phyloP scores from a whole-genome alignment of 2,888 invertebrate genomes.

The Xylota segnis region DNA sequence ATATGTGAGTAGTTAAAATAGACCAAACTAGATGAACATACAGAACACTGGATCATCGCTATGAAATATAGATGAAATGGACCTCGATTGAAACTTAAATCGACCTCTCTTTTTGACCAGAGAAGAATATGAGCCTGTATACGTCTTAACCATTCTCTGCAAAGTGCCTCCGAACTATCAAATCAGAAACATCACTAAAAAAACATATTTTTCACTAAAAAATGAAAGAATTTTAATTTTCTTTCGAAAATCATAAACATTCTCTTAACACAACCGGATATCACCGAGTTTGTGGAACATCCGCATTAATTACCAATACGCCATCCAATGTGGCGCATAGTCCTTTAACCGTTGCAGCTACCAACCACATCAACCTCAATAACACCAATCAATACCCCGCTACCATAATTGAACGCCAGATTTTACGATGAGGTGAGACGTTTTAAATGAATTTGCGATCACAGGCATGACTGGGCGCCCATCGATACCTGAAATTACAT shows the following conservation, averaged over 20 bases:
- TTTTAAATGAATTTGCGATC: slow-evolving; percentile 40
- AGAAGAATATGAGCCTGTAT: no score
- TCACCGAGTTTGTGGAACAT: neutral
- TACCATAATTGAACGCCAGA: slow-evolving; percentile 50
- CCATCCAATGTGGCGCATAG: slow-evolving; percentile 45
- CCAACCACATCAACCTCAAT: slow-evolving; percentile 58
- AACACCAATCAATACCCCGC: slow-evolving; percentile 56
- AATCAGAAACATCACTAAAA: no score
- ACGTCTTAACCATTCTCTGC: no score
- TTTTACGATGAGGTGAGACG: slow-evolving; percentile 63
- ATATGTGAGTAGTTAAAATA: no score
- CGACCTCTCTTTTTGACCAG: no score
- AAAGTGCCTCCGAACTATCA: no score
- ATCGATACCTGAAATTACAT: slow-evolving; percentile 54
- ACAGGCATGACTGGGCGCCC: slow-evolving; percentile 23
- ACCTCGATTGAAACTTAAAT: no score
- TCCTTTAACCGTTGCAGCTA: slow-evolving; percentile 43
- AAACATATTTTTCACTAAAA: no score
- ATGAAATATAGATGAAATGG: no score
- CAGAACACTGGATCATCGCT: no score
- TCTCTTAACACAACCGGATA: neutral
- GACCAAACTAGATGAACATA: no score
- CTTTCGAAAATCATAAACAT: neutral
- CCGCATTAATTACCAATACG: slow-evolving; percentile 45
- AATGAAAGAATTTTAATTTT: no score